These are phyloP conservation scores for Tragelaphus imberbis DNA, from an alignment of 2,113 vertebrate species.

Conservation along the genomic window DNA sequence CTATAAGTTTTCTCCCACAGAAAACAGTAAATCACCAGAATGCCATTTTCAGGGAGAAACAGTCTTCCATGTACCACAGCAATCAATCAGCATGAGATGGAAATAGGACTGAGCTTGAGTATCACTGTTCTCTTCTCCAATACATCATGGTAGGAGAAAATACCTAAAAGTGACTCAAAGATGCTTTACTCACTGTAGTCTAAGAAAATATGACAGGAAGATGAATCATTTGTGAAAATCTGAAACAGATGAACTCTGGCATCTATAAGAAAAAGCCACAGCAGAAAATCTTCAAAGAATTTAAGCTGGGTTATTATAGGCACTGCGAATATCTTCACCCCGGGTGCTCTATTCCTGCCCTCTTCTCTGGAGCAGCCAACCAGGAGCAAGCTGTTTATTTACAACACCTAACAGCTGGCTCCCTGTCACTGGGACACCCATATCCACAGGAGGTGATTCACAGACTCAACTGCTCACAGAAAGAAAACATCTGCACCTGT, in stretches of 20 bases:
- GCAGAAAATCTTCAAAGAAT: constrained; percentile 61
- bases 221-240: constrained; percentile 50
- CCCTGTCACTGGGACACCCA: neutral
- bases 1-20: neutral
- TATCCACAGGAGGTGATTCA: constrained; percentile 31
- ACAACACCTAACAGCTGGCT: constrained; percentile 40
- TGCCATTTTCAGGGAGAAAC: constrained; percentile 40
- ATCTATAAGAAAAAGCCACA: constrained; percentile 59
- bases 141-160: neutral
- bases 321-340: constrained; percentile 56
- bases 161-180: neutral
- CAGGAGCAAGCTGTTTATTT: neutral
- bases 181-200: neutral
- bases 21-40: neutral
- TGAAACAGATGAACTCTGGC: constrained; percentile 57
- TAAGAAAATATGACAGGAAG: neutral
- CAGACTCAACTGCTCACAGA: constrained; percentile 20
- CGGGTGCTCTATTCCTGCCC: constrained; percentile 36
- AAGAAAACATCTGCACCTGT: constrained; percentile 45
- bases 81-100: neutral
- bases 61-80: neutral
- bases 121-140: neutral
- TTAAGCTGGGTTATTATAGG: constrained; percentile 49
- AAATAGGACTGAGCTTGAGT: neutral
- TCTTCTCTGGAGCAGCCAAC: constrained; percentile 23